Conservation (phyloP, 2,113 vertebrate genomes). For the Apus apus region DNA sequence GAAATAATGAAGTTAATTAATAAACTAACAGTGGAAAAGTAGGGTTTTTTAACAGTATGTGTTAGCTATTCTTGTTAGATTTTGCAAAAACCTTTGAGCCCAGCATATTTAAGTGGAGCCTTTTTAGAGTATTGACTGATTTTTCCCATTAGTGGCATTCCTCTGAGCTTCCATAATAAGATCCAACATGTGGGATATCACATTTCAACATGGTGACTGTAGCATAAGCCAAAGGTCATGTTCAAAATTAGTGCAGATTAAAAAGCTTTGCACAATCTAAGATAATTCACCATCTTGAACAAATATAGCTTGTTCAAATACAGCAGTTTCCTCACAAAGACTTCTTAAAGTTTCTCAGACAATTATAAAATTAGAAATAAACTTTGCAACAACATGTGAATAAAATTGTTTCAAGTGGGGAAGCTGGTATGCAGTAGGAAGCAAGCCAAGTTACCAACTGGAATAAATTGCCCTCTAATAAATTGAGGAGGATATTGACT, state of each 20-base stretch:
- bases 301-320: neutral
- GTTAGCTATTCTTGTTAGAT: neutral
- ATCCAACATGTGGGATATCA: neutral
- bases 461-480: conserved; percentile 1
- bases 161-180: neutral
- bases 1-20: neutral
- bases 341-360: neutral
- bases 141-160: neutral
- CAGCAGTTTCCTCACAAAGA: neutral
- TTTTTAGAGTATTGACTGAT: neutral
- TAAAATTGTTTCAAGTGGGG: neutral
- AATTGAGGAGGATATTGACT: neutral
- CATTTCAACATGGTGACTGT: neutral
- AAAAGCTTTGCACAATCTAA: neutral
- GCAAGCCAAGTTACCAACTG: neutral
- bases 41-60: neutral
- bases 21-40: neutral
- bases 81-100: neutral
- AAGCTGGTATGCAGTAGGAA: neutral
- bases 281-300: neutral
- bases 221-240: neutral
- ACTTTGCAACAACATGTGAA: neutral
- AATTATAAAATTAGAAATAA: neutral
- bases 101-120: neutral
- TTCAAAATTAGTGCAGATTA: neutral